Conservation (phyloP, 2,888 invertebrate genomes). For the Leptothorax acervorum region DNA sequence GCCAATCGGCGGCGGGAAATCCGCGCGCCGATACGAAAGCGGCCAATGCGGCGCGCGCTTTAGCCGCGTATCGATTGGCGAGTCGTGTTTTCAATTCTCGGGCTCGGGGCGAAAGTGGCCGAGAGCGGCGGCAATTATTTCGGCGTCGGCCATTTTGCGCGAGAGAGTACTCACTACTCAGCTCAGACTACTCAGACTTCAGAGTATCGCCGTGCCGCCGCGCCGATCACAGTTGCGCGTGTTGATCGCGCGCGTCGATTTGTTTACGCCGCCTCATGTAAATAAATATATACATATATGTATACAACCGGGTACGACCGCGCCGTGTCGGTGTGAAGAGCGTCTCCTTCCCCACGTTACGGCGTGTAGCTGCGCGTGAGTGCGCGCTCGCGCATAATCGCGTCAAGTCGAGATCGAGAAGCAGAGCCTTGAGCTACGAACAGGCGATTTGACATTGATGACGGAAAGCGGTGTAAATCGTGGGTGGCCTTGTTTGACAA, state of each 20-base stretch:
- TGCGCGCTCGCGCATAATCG: not conserved
- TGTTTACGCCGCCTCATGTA: constrained; percentile 64
- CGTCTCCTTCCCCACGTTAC: not conserved
- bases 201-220: not conserved
- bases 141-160: constrained; percentile 65
- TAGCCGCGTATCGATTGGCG: constrained; percentile 69
- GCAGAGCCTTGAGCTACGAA: constrained; percentile 17
- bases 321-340: not conserved
- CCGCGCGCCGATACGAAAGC: constrained; percentile 49
- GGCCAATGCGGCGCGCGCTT: constrained; percentile 71
- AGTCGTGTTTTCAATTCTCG: constrained; percentile 73
- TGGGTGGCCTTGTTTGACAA: not conserved
- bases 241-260: constrained; percentile 55
- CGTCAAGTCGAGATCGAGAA: not conserved
- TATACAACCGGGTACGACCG: not conserved
- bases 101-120: constrained; percentile 61
- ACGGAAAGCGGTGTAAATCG: constrained; percentile 67
- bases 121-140: constrained; percentile 62
- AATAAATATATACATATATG: not conserved
- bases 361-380: not conserved
- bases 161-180: not conserved
- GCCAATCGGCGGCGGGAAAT: constrained; percentile 58
- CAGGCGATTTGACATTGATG: constrained; percentile 45
- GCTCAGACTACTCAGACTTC: too few species aligned
- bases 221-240: constrained; percentile 49